Base-by-base conservation (phyloP, 2,888 invertebrate species). In the Ochropleura plecta region DNA sequence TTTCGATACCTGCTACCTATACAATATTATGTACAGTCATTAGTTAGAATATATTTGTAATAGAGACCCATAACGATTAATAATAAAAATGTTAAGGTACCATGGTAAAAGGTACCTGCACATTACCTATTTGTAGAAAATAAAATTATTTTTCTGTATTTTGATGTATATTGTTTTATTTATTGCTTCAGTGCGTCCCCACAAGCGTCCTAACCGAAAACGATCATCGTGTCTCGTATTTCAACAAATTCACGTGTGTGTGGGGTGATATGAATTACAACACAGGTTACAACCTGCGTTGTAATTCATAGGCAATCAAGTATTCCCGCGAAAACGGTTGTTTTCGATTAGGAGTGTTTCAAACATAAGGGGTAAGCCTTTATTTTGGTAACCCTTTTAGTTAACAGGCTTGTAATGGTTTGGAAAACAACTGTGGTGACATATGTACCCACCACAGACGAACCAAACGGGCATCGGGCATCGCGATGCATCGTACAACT, bases 121-220 rank as follows among this genome's bases (percentile, higher is more conserved):
- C 72, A 68, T 73, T 78, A n/a, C n/a, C n/a, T n/a, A 74, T 73
- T 59, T 67, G 70, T 51, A 75, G 46, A 74, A 67, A 84, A 71
- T 82, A 83, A 72, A 81, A 69, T 71, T 84, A 84, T 82, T 72
- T 81, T 84, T 81, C 75, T 69, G 70, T 73, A 83, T 66, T 75
- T 69, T 55, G 48, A 63, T 16, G 30, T 30, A 10, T 46, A 40
- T 16, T 60, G 46, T 83, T 74, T 69, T 62, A 6, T 30, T 30
- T 30, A 30, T 30, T 30, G 30, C 30, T 30, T 30, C 30, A 30
- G 30, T 30, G n/a, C n/a, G n/a, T n/a, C 30, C 30, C 30, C 30
- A 30, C 30, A 30, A 30, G 30, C 30, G 30, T 30, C 30, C 30
- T 30, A 30, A 30, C 30, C 30, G 3, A 30, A 30, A 30, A 3